phyloP scores from a whole-genome alignment of 1,140 invertebrate species.

The Atopsyche davidsoni region DNA sequence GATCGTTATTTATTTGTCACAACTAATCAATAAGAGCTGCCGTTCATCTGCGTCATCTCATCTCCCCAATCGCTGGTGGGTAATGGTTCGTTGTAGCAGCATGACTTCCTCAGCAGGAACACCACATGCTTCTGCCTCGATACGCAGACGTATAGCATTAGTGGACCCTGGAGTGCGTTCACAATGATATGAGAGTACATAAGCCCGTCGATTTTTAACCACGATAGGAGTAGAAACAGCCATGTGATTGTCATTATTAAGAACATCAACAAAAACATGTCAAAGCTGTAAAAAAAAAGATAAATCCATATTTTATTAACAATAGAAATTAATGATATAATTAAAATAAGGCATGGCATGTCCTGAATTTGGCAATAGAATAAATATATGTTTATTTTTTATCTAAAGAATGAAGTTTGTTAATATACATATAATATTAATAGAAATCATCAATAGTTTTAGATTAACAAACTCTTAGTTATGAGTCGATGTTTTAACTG shows the following conservation, averaged over 20 bases:
- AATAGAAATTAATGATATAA: too few relatives aligned
- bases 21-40: slow-evolving; percentile 52
- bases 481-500: slow-evolving; percentile 6
- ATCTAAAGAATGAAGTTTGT: too few relatives aligned
- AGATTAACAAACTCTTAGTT: slow-evolving; percentile 6
- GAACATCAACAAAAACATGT: slow-evolving; percentile 69
- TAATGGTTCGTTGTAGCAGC: slow-evolving; percentile 62
- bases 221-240: slow-evolving; percentile 68
- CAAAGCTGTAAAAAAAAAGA: slow-evolving; percentile 56
- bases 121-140: slow-evolving; percentile 69
- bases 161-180: slow-evolving; percentile 65
- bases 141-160: slow-evolving; percentile 69
- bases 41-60: slow-evolving; percentile 78
- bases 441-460: too few relatives aligned
- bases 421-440: too few relatives aligned
- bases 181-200: slow-evolving; percentile 67
- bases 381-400: too few relatives aligned
- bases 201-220: slow-evolving; percentile 62
- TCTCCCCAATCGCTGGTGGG: slow-evolving; percentile 73
- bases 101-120: slow-evolving; percentile 69
- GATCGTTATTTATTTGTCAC: too few relatives aligned
- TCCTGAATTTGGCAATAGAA: too few relatives aligned
- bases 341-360: too few relatives aligned
- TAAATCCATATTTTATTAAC: too few relatives aligned
- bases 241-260: slow-evolving; percentile 65